phyloP scores from a whole-genome alignment of 2,797 vertebrate species.

The Sandelia bainsii region DNA sequence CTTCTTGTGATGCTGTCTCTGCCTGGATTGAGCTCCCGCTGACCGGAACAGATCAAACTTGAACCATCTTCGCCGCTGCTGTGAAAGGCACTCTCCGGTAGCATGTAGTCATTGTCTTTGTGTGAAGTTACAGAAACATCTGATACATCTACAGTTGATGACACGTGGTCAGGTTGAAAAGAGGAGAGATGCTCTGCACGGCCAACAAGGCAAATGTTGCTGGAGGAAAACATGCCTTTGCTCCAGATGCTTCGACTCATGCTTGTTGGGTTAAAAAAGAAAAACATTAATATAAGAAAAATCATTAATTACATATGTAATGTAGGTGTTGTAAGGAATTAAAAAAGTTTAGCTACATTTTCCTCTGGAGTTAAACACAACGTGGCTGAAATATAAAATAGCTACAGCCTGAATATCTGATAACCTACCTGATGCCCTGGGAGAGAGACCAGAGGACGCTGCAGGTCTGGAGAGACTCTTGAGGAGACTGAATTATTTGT shows the following conservation, averaged over 20 bases:
- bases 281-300: neutral
- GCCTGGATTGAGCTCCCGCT: conserved; percentile 45
- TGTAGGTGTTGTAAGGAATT: neutral
- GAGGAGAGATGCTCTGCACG: conserved; percentile 44
- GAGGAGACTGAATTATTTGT: conserved; percentile 49
- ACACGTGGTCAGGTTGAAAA: conserved; percentile 50
- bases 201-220: conserved; percentile 52
- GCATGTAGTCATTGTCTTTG: conserved; percentile 37
- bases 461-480: conserved; percentile 28
- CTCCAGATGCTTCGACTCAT: conserved; percentile 60
- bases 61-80: conserved; percentile 56
- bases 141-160: conserved; percentile 31
- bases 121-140: conserved; percentile 64
- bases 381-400: neutral
- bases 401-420: neutral
- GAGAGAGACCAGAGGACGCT: conserved; percentile 7
- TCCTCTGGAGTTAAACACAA: neutral
- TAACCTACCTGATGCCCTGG: conserved; percentile 53
- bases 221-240: conserved; percentile 50
- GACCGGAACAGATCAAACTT: conserved; percentile 42
- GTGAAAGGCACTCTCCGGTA: conserved; percentile 58
- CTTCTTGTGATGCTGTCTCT: conserved; percentile 47
- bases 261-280: conserved; percentile 5
- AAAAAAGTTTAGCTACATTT: too few species aligned
- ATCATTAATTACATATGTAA: neutral